Conservation (phyloP, 1,140 invertebrate genomes). For the Luehdorfia chinensis region DNA sequence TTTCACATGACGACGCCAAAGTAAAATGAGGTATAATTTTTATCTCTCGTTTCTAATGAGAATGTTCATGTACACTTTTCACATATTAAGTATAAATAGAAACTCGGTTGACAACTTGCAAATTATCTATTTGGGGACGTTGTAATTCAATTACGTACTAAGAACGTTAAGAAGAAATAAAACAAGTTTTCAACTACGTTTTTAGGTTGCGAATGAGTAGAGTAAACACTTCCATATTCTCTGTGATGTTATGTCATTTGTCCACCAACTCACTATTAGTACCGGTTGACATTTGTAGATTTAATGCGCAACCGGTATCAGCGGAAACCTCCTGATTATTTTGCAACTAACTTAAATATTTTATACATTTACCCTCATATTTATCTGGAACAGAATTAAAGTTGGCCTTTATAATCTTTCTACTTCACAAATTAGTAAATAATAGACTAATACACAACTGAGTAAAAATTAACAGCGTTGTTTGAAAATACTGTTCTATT, state of each 20-base stretch:
- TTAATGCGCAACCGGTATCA: slow-evolving; percentile 22
- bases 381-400: no score
- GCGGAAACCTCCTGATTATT: slow-evolving; percentile 32
- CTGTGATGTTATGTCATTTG: slow-evolving; percentile 25
- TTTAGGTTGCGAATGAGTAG: background rate
- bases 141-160: background rate
- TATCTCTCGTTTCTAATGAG: no score
- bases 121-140: no score
- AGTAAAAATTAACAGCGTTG: background rate
- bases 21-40: no score
- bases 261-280: slow-evolving; percentile 31
- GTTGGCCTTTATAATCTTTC: no score
- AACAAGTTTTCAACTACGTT: background rate
- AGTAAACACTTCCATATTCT: slow-evolving; percentile 16
- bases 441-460: background rate
- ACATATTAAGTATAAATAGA: no score
- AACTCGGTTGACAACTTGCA: no score
- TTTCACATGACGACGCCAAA: no score
- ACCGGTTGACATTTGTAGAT: slow-evolving; percentile 52
- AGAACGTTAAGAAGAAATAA: background rate
- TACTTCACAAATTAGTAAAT: background rate
- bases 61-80: no score
- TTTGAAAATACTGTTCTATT: no score
- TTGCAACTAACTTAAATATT: slow-evolving; percentile 31
- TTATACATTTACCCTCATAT: no score